Percentiles rank a stretch among this genome's conserved stretches.
These are phyloP conservation scores for Tanypteryx hageni DNA, from an alignment of 2,888 invertebrate species.

Conservation along the genomic window DNA sequence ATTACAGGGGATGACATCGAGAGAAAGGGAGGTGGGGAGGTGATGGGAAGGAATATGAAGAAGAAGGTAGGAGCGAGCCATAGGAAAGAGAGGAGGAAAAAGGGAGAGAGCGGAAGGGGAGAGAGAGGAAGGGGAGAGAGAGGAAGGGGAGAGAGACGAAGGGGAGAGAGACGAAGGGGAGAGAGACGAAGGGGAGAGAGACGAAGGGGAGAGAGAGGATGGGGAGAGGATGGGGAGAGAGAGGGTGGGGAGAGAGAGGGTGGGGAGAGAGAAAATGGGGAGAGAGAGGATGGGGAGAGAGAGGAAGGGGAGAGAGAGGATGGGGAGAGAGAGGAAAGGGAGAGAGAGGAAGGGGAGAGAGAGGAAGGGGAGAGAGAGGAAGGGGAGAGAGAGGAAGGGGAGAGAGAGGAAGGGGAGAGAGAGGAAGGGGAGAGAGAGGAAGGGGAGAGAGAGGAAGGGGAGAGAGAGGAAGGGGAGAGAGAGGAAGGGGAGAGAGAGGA, in stretches of 20 bases:
- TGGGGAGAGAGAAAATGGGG: slow-evolving; percentile 60
- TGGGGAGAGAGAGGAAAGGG: slow-evolving; percentile 65
- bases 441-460: not conserved
- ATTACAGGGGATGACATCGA: slow-evolving; percentile 73
- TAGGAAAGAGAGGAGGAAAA: slow-evolving; percentile 66
- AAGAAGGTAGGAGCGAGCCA: not conserved
- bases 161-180: slow-evolving; percentile 58
- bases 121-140: slow-evolving; percentile 67
- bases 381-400: not conserved
- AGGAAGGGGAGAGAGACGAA: slow-evolving; percentile 50
- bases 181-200: too few relatives aligned
- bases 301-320: slow-evolving; percentile 67
- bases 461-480: slow-evolving; percentile 63
- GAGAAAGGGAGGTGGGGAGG: slow-evolving; percentile 69
- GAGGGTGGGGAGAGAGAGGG: slow-evolving; percentile 66
- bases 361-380: slow-evolving; percentile 71
- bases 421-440: slow-evolving; percentile 71
- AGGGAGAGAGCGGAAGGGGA: slow-evolving; percentile 65
- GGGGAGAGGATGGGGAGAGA: slow-evolving; percentile 8
- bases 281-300: slow-evolving; percentile 53
- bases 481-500: slow-evolving; percentile 65
- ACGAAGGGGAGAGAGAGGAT: too few relatives aligned
- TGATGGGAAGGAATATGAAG: slow-evolving; percentile 70
- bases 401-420: slow-evolving; percentile 63
- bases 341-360: slow-evolving; percentile 48